These are phyloP conservation scores for Clytia hemisphaerica DNA, from an alignment of 30 jellyfish, hydroid and myxozoan species.

Conservation along the genomic window DNA sequence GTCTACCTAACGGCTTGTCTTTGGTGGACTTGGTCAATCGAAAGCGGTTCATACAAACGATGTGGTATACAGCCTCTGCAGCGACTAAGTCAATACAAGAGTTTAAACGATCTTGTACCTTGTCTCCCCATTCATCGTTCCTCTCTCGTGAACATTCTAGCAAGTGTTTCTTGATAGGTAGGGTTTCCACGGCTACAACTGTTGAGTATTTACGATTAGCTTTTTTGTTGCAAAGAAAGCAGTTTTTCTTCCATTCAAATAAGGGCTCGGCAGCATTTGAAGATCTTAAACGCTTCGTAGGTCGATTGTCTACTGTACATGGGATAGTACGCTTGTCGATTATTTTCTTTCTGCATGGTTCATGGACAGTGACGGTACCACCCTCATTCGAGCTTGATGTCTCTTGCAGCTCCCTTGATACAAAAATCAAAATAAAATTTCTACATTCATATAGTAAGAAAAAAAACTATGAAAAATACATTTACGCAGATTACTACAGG, in stretches of 20 bases:
- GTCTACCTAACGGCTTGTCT: slow-evolving; percentile 29
- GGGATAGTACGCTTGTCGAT: too few relatives aligned
- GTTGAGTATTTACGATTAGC: neutral
- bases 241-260: slow-evolving; percentile 6
- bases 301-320: too few relatives aligned
- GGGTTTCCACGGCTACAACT: slow-evolving; percentile 6
- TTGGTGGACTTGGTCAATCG: neutral
- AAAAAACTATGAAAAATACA: too few relatives aligned
- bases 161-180: neutral
- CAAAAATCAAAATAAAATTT: too few relatives aligned
- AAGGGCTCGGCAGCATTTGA: neutral
- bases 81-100: slow-evolving; percentile 25
- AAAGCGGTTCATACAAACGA: slow-evolving; percentile 29
- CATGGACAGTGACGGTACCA: too few relatives aligned
- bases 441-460: too few relatives aligned
- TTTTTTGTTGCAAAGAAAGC: slow-evolving; percentile 9
- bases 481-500: too few relatives aligned
- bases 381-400: too few relatives aligned
- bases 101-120: neutral
- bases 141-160: neutral
- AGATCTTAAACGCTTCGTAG: neutral
- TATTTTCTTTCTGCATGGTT: too few relatives aligned
- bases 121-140: slow-evolving; percentile 23
- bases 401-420: too few relatives aligned
- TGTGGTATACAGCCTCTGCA: slow-evolving; percentile 35